Conservation (phyloP, 2,797 vertebrate species). For the Mallotus villosus region DNA sequence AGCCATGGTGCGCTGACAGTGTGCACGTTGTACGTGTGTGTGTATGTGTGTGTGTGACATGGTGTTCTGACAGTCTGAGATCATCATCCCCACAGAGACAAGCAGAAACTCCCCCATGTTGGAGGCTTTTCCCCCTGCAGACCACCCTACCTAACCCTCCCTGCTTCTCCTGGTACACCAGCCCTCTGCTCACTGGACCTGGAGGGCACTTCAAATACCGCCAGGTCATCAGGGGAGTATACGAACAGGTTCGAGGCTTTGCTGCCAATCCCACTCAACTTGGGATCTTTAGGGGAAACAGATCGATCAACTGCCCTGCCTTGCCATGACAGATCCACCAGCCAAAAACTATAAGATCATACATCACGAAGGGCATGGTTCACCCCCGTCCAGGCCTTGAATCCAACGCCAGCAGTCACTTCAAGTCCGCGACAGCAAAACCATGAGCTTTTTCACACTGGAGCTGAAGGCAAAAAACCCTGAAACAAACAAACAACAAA, state of each 20-base stretch:
- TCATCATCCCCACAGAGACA: slow-evolving; percentile 61
- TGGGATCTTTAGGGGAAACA: slow-evolving; percentile 68
- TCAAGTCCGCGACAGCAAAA: too few species aligned
- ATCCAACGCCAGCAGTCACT: background rate
- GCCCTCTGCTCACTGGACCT: slow-evolving; percentile 62
- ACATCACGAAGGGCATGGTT: background rate
- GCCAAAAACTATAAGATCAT: background rate
- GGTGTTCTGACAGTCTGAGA: slow-evolving; percentile 44
- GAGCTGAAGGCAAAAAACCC: background rate
- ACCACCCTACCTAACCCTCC: slow-evolving; percentile 67
- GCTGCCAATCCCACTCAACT: slow-evolving; percentile 70
- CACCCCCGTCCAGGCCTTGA: too few species aligned
- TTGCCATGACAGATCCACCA: slow-evolving; percentile 36
- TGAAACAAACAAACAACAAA: slow-evolving; percentile 15
- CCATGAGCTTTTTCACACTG: background rate
- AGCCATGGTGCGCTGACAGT: background rate
- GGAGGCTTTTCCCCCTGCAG: slow-evolving; percentile 64
- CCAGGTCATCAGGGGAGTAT: slow-evolving; percentile 65
- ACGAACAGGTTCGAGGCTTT: slow-evolving; percentile 73
- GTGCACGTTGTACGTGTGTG: background rate
- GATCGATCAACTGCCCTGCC: slow-evolving; percentile 68
- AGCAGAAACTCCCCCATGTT: slow-evolving; percentile 61
- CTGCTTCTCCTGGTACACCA: slow-evolving; percentile 50
- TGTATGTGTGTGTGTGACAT: background rate
- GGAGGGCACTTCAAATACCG: slow-evolving; percentile 69